phyloP scores from a whole-genome alignment of 2,888 invertebrate species.

The Pammene fasciana region DNA sequence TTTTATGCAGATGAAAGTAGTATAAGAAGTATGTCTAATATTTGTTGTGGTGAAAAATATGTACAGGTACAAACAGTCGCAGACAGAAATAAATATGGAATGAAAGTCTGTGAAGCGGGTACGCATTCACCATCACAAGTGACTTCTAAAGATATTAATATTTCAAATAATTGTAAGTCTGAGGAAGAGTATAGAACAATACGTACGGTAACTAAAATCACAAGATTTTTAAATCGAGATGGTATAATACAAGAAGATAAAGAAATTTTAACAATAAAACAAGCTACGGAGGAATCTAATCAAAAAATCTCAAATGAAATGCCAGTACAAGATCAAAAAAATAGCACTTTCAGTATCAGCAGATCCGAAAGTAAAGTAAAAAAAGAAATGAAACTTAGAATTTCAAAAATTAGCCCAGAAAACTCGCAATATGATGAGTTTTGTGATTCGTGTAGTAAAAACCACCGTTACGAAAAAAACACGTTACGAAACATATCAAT shows the following conservation, averaged over 20 bases:
- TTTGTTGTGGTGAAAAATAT: not conserved
- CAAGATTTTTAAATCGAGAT: constrained; percentile 51
- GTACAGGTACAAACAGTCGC: not conserved
- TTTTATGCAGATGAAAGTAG: not conserved
- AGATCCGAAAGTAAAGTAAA: no score
- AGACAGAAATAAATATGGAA: not conserved
- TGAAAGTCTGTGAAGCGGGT: not conserved
- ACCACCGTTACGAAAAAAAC: not conserved
- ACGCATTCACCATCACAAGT: no score
- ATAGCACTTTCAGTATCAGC: not conserved
- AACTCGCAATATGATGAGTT: not conserved
- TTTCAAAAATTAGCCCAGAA: not conserved
- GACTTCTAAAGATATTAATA: not conserved
- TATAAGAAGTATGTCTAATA: not conserved
- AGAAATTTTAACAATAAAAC: constrained; percentile 56
- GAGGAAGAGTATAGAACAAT: constrained; percentile 47
- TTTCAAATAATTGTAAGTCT: not conserved
- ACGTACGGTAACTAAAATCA: constrained; percentile 58
- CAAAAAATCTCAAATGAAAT: not conserved
- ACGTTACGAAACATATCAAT: no score
- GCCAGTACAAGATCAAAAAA: not conserved
- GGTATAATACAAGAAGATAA: constrained; percentile 58
- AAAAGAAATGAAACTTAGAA: no score
- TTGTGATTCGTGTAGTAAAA: not conserved
- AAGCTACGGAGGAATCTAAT: constrained; percentile 50